A percentile compares a stretch with the other conserved stretches of the same genome.
Conservation (phyloP, 2,113 vertebrate species). For the Craseonycteris thonglongyai region DNA sequence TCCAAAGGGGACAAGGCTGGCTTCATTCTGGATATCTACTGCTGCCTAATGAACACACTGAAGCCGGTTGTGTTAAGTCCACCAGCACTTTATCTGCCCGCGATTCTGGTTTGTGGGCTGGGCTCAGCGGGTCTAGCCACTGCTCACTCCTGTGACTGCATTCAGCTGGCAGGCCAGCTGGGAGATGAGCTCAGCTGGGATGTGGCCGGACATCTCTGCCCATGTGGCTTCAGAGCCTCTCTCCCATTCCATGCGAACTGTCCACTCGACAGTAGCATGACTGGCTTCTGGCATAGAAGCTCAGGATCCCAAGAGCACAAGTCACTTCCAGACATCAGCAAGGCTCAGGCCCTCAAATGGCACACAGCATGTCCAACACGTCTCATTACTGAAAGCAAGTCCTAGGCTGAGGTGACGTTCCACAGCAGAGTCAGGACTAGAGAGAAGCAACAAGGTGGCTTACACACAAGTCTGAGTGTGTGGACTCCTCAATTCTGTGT, state of each 20-base stretch:
- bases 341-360: fast-evolving
- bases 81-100: background rate
- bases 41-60: background rate
- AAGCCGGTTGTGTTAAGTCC: background rate
- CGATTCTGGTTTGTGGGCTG: background rate
- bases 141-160: background rate
- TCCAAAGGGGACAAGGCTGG: background rate
- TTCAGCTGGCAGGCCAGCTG: background rate
- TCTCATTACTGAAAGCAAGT: background rate
- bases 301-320: background rate
- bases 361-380: background rate
- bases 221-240: background rate
- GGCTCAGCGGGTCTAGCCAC: background rate
- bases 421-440: background rate
- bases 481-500: no score
- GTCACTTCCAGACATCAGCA: background rate
- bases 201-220: background rate
- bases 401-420: background rate
- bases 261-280: fast-evolving
- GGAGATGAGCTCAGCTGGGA: background rate
- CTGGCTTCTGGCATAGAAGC: background rate
- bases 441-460: fast-evolving
- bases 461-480: background rate
- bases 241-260: fast-evolving
- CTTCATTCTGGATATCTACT: background rate